phyloP scores from a whole-genome alignment of 2,113 vertebrate genomes.

The Leptosomus discolor region DNA sequence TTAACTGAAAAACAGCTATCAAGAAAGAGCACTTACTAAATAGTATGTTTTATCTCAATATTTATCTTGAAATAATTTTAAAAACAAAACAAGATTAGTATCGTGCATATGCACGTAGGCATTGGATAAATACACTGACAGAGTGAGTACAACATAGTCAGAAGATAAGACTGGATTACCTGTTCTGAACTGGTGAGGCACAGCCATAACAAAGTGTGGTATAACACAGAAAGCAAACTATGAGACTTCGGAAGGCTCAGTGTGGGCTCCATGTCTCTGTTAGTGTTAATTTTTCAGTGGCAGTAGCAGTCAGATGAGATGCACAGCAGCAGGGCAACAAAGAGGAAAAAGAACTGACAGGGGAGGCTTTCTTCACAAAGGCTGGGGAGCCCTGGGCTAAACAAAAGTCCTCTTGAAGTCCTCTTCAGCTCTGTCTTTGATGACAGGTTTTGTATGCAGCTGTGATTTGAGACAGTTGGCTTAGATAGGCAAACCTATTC shows the following conservation, averaged over 20 bases:
- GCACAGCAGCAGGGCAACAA: neutral
- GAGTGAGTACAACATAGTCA: neutral
- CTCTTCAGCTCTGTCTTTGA: neutral
- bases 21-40: neutral
- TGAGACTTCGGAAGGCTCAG: neutral
- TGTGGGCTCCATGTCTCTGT: neutral
- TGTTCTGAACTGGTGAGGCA: neutral
- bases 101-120: neutral
- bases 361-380: neutral
- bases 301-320: neutral
- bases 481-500: neutral
- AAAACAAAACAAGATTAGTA: neutral
- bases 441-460: neutral
- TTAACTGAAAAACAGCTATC: neutral
- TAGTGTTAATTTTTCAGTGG: neutral
- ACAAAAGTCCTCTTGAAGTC: neutral
- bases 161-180: neutral
- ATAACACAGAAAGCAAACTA: neutral
- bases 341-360: neutral
- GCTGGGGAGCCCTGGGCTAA: neutral
- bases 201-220: neutral
- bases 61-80: neutral
- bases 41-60: neutral
- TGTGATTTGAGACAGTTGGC: neutral
- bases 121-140: neutral